Evolutionary conservation across 2,797 vertebrate genomes (phyloP).

Genomic region (Poeciliopsis presidionis): DNA sequence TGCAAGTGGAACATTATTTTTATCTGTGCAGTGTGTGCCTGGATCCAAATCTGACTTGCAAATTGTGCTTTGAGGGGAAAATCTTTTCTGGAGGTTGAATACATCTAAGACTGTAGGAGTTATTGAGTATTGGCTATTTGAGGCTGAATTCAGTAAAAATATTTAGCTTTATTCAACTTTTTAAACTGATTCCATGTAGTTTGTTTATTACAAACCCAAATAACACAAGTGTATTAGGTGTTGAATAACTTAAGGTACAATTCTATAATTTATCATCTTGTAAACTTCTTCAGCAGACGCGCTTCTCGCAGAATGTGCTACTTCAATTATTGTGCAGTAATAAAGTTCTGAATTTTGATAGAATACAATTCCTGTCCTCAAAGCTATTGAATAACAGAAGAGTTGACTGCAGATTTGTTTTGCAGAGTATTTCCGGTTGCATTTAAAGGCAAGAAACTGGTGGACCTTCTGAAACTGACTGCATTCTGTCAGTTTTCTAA

Average conservation of each 20-base stretch:
- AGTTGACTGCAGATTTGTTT: not conserved
- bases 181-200: not conserved
- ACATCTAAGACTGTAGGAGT: not conserved
- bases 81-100: not conserved
- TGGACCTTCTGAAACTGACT: not conserved
- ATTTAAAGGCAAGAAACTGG: not conserved
- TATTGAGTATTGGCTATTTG: not conserved
- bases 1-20: not conserved
- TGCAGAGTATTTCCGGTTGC: not conserved
- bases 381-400: not conserved
- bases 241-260: not conserved
- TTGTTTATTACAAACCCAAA: not conserved
- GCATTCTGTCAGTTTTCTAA: constrained; percentile 14
- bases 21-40: not conserved
- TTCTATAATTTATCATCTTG: not conserved
- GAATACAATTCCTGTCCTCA: not conserved
- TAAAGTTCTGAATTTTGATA: not conserved
- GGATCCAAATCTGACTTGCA: not conserved
- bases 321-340: not conserved
- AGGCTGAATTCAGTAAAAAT: not conserved
- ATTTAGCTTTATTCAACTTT: not conserved
- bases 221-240: not conserved
- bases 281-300: not conserved
- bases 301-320: not conserved
- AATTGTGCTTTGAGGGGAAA: not conserved